phyloP scores from a whole-genome alignment of 2,113 vertebrate genomes.

The Balaenoptera acutorostrata region DNA sequence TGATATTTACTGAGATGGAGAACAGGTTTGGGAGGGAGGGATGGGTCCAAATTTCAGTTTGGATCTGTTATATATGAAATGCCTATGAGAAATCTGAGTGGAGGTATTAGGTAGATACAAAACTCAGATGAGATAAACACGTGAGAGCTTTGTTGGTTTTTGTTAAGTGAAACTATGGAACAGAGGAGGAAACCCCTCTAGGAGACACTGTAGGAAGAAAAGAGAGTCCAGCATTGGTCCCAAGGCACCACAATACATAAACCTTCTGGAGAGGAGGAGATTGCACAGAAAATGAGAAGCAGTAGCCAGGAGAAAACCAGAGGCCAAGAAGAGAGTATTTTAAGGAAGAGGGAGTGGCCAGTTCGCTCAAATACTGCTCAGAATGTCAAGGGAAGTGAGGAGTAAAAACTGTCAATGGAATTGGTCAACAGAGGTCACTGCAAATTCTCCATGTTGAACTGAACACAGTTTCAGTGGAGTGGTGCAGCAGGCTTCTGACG shows the following conservation, averaged over 20 bases:
- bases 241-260: background rate
- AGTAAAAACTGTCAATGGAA: background rate
- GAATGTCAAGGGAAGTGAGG: background rate
- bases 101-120: background rate
- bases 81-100: background rate
- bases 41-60: background rate
- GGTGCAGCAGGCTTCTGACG: background rate
- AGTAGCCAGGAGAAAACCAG: background rate
- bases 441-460: background rate
- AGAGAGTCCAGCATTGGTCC: background rate
- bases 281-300: background rate
- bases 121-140: background rate
- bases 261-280: background rate
- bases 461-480: background rate
- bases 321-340: background rate
- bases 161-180: background rate
- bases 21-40: background rate
- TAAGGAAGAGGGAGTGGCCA: background rate
- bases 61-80: background rate
- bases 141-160: background rate
- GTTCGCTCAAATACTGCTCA: background rate
- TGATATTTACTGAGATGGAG: background rate
- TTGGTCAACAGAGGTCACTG: background rate
- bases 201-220: background rate
- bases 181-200: background rate